These are phyloP conservation scores for Oreocharis arfaki DNA, from an alignment of 2,113 vertebrate genomes.

Conservation along the genomic window DNA sequence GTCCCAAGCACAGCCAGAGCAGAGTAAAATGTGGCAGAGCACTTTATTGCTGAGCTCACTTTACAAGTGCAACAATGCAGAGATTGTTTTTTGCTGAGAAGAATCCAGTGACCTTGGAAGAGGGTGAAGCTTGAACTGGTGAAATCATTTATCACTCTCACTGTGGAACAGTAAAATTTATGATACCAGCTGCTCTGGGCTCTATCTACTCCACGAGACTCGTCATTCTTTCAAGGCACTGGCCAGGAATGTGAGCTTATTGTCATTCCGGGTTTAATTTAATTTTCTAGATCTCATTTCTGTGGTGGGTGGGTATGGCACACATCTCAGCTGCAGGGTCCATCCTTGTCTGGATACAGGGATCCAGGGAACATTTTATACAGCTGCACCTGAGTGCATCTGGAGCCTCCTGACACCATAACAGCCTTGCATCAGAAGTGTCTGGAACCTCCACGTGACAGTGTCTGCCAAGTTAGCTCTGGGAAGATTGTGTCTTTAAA, in stretches of 20 bases:
- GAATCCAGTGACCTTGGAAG: not conserved
- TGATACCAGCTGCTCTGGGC: not conserved
- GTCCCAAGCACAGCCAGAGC: not conserved
- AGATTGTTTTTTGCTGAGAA: not conserved
- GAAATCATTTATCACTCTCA: constrained; percentile 1
- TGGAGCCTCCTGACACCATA: not conserved
- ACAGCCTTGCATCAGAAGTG: not conserved
- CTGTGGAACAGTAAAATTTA: not conserved
- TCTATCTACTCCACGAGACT: not conserved
- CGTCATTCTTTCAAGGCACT: not conserved
- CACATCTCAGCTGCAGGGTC: not conserved
- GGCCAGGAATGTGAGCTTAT: not conserved
- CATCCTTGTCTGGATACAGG: not conserved
- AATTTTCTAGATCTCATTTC: not conserved
- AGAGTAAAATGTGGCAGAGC: not conserved
- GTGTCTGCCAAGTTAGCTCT: not conserved
- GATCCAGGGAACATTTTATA: fast-evolving
- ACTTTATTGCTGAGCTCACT: not conserved
- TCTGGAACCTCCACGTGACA: not conserved
- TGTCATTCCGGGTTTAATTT: not conserved
- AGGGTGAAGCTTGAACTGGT: not conserved
- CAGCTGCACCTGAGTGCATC: not conserved
- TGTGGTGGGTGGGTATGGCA: not conserved
- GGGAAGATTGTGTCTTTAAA: not conserved
- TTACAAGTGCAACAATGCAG: not conserved